Evolutionary conservation across 2,113 vertebrate genomes (phyloP), one percentile per base, ranked within the genome.

Genomic region (Potamarius usumacintae): DNA sequence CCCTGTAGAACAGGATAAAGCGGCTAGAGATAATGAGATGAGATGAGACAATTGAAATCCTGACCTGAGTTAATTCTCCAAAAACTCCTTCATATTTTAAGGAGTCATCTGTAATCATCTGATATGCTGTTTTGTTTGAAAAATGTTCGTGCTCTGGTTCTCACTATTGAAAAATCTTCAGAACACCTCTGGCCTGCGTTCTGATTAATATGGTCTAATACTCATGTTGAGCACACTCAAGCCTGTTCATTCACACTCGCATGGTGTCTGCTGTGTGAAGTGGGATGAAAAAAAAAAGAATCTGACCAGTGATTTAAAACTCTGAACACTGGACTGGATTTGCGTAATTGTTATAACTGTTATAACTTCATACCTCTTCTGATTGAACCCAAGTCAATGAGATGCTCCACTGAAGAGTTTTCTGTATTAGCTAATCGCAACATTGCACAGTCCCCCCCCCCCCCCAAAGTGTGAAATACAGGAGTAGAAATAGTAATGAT

Each of bases 311-410:
- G 84, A 87, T 90, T 89, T 89, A 87, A 53, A 87, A 89, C 85
- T 87, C 90, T 80, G 88, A 94, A 93, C 90, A 88, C 42, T 20
- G 92, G 90, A 88, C 92, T 88, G 88, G 65, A 91, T 88, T 62
- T 85, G 62, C 84, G 85, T 92, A 91, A 93, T 93, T 90, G 90
- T 87, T 87, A 90, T 93, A 92, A 93, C 93, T 91, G 92, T 91
- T 90, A 83, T 89, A 93, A 92, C 93, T 92, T 92, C 92, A 88
- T 81, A 88, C 82, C 86, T 87, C 72, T 87, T 80, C 88, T 78
- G 60, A 93, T 76, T 71, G 90, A 69, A 22, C 71, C 90, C 88
- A 87, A 82, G 63, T 92, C 91, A 92, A 91, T 89, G 91, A 91
- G 90, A 88, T 80, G 62, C 91, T 92, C 55, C 82, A 89, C 57